Conservation (phyloP, 2,113 vertebrate genomes). For the Menura novaehollandiae region DNA sequence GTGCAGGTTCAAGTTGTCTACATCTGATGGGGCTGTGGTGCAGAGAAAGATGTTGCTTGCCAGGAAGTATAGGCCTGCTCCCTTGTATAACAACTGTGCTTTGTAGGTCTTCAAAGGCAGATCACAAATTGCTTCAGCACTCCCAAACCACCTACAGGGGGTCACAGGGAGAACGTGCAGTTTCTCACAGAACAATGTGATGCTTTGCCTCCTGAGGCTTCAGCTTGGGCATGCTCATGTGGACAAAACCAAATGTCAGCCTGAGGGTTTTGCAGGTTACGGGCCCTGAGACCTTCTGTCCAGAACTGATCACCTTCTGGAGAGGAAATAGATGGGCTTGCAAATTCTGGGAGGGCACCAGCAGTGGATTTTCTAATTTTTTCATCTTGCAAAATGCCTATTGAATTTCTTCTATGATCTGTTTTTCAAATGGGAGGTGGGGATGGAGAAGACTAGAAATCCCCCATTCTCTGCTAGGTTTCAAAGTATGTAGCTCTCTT, state of each 20-base stretch:
- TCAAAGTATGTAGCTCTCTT: neutral
- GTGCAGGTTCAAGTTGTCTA: neutral
- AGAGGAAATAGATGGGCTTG: neutral
- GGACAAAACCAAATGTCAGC: neutral
- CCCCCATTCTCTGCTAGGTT: neutral
- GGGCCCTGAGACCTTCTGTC: neutral
- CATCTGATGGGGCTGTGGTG: neutral
- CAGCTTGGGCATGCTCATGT: rapidly evolving
- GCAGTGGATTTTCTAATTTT: neutral
- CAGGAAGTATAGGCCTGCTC: neutral
- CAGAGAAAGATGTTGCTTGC: neutral
- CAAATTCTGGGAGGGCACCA: neutral
- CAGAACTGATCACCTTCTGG: neutral
- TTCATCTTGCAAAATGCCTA: neutral
- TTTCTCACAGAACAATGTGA: neutral
- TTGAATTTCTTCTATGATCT: neutral
- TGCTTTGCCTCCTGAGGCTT: neutral
- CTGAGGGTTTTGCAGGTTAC: neutral
- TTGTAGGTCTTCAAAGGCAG: neutral
- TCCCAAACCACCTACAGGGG: neutral
- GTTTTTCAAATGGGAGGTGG: neutral
- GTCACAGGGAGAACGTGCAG: rapidly evolving
- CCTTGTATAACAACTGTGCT: neutral
- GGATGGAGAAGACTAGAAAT: neutral
- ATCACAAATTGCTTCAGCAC: neutral